Evolutionary conservation across 2,888 invertebrate genomes (phyloP).

Genomic region (Campopleginae sp.): DNA sequence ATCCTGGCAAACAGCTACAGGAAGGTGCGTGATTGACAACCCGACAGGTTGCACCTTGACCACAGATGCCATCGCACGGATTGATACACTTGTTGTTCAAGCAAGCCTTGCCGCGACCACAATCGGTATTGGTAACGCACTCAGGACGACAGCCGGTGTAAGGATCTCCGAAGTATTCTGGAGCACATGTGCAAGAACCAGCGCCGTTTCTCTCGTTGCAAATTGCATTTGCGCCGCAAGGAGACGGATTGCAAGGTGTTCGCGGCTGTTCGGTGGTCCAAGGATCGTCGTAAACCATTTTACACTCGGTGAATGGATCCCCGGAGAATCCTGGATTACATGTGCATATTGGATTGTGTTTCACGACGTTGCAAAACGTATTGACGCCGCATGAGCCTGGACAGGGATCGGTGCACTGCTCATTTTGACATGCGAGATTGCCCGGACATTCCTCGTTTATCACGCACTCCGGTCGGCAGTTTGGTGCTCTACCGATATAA

Average conservation of each 20-base stretch:
- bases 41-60: slow-evolving; percentile 91
- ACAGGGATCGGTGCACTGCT: slow-evolving; percentile 93
- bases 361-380: slow-evolving; percentile 91
- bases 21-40: slow-evolving; percentile 93
- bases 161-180: slow-evolving; percentile 94
- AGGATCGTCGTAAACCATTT: slow-evolving; percentile 84
- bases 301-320: slow-evolving; percentile 93
- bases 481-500: slow-evolving; percentile 93
- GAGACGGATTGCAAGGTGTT: slow-evolving; percentile 92
- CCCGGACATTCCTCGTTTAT: slow-evolving; percentile 94
- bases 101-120: slow-evolving; percentile 91
- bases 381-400: slow-evolving; percentile 93
- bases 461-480: slow-evolving; percentile 94
- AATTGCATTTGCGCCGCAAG: slow-evolving; percentile 93
- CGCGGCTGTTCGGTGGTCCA: slow-evolving; percentile 87
- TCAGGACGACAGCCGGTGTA: slow-evolving; percentile 94
- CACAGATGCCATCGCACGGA: slow-evolving; percentile 93
- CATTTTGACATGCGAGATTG: slow-evolving; percentile 92
- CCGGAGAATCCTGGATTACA: slow-evolving; percentile 93
- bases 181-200: slow-evolving; percentile 92
- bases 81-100: slow-evolving; percentile 93
- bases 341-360: slow-evolving; percentile 93
- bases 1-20: slow-evolving; percentile 91
- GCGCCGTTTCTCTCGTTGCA: slow-evolving; percentile 93
- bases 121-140: slow-evolving; percentile 94